Evolutionary conservation across 2,797 vertebrate genomes (phyloP).

Genomic region (Brachyrhaphis roseni): DNA sequence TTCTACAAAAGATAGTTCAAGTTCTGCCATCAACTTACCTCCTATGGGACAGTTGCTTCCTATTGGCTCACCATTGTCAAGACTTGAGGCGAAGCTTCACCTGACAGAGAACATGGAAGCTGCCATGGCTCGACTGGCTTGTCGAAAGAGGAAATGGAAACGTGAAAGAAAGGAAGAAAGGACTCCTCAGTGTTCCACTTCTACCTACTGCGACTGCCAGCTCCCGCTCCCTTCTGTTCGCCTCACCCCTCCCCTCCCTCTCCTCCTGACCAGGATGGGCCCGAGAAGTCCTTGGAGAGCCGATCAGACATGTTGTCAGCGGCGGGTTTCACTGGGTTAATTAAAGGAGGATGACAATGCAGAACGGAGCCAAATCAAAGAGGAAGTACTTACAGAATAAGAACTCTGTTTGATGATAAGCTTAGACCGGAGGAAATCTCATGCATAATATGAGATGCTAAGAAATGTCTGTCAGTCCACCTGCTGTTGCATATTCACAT

Average conservation of each 20-base stretch:
- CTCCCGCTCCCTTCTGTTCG: conserved; percentile 37
- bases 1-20: conserved; percentile 4
- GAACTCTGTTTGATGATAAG: conserved; percentile 18
- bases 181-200: conserved; percentile 65
- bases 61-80: conserved; percentile 16
- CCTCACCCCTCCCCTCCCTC: conserved; percentile 33
- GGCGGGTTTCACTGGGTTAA: conserved; percentile 57
- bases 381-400: conserved; percentile 21
- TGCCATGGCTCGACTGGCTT: conserved; percentile 30
- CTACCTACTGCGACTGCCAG: conserved; percentile 47
- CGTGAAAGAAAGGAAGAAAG: conserved; percentile 52
- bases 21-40: conserved; percentile 64
- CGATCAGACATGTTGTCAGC: conserved; percentile 57
- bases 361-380: conserved; percentile 46
- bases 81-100: conserved; percentile 40
- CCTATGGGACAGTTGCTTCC: conserved; percentile 21
- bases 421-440: conserved; percentile 59
- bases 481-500: conserved; percentile 23
- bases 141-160: conserved; percentile 57
- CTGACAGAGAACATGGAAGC: conserved; percentile 40
- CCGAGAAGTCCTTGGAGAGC: conserved; percentile 49
- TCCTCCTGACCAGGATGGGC: conserved; percentile 40
- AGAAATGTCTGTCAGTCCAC: conserved; percentile 27
- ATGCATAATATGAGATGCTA: conserved; percentile 61
- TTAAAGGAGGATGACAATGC: conserved; percentile 64